Percentiles rank a stretch among this genome's conserved stretches.
phyloP scores from a whole-genome alignment of 1,140 invertebrate species.

The Drosophila equinoxialis region DNA sequence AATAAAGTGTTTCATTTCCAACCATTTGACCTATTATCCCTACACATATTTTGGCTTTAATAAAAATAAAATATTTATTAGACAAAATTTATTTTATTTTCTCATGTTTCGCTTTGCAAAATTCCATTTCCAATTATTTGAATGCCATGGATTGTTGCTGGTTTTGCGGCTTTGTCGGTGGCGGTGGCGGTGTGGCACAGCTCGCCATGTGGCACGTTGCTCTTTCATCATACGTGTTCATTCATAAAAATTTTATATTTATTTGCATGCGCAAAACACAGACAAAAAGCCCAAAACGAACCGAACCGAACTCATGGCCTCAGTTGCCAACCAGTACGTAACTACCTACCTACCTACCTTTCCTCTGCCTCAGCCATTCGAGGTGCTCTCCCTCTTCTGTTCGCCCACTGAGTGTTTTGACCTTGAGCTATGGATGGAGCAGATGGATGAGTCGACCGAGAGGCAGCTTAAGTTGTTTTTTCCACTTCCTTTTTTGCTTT shows the following conservation, averaged over 20 bases:
- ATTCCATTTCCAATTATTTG: slow-evolving; percentile 8
- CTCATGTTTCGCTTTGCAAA: neutral
- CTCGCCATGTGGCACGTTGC: slow-evolving; percentile 39
- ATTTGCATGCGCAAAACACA: slow-evolving; percentile 65
- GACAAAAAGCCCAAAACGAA: slow-evolving; percentile 28
- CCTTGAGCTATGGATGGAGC: slow-evolving; percentile 64
- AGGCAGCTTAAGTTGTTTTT: slow-evolving; percentile 2
- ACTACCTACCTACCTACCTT: neutral
- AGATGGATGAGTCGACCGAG: slow-evolving; percentile 47
- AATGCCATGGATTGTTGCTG: slow-evolving; percentile 11
- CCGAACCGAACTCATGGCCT: slow-evolving; percentile 31
- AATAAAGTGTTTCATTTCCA: neutral
- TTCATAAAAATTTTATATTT: slow-evolving; percentile 81
- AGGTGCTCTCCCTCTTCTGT: slow-evolving; percentile 1
- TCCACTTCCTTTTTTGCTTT: slow-evolving; percentile 5
- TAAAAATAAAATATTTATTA: slow-evolving; percentile 5
- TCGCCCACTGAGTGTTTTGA: slow-evolving; percentile 39
- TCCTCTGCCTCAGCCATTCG: neutral
- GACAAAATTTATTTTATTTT: neutral
- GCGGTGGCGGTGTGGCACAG: neutral
- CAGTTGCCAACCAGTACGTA: slow-evolving; percentile 10
- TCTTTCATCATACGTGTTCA: slow-evolving; percentile 80
- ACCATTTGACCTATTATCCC: neutral
- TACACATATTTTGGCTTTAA: neutral
- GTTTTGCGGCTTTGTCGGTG: slow-evolving; percentile 40